A percentile compares a stretch with the other conserved stretches of the same genome.
phyloP scores from a whole-genome alignment of 2,888 invertebrate genomes.

The Lasioglossum malachurum region DNA sequence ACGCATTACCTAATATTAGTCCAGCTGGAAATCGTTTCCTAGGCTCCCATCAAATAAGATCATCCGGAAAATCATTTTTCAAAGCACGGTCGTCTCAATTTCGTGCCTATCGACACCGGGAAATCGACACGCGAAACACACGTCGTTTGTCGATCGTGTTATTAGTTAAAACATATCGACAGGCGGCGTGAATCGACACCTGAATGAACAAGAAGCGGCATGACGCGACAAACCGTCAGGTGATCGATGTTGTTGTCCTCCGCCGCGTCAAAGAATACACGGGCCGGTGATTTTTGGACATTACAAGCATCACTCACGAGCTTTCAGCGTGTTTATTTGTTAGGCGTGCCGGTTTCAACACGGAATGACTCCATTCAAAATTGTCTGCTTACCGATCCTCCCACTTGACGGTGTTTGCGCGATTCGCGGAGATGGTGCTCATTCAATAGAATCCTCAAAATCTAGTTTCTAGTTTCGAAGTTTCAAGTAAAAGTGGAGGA shows the following conservation, averaged over 20 bases:
- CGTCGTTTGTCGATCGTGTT: conserved; percentile 52
- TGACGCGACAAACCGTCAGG: conserved; percentile 78
- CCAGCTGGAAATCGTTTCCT: too few relatives aligned
- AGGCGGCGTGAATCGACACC: conserved; percentile 74
- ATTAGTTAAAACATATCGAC: conserved; percentile 72
- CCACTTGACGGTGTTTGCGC: not conserved
- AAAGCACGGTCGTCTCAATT: not conserved
- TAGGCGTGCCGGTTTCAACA: not conserved
- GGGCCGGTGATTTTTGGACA: conserved; percentile 38
- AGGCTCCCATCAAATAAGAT: not conserved
- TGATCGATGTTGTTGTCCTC: conserved; percentile 77
- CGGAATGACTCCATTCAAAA: conserved; percentile 17
- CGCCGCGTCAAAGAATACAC: conserved; percentile 34
- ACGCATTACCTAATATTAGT: too few relatives aligned
- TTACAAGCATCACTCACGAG: conserved; percentile 43
- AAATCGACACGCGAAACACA: conserved; percentile 13
- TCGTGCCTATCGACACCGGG: conserved; percentile 16
- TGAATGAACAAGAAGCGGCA: conserved; percentile 73
- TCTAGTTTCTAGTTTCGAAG: not conserved
- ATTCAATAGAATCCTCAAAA: not conserved
- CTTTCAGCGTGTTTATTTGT: conserved; percentile 44
- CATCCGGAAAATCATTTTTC: not conserved
- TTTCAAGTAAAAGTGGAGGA: not conserved
- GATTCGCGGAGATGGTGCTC: not conserved
- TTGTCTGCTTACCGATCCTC: not conserved